phyloP scores from a whole-genome alignment of 1,140 invertebrate genomes.

The Drosophila orena region DNA sequence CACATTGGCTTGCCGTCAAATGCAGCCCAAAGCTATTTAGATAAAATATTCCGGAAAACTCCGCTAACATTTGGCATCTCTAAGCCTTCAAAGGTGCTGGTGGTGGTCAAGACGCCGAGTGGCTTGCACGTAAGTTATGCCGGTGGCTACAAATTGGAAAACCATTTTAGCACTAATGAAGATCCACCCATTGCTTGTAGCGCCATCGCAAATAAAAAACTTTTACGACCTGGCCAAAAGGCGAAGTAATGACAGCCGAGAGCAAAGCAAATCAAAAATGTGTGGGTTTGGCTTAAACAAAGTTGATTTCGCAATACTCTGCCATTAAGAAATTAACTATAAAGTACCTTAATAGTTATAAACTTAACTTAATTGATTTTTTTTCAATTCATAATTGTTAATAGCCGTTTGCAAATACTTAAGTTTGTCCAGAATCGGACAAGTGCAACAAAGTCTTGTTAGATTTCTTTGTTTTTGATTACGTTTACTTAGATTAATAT shows the following conservation, averaged over 20 bases:
- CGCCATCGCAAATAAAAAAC: slow-evolving; percentile 63
- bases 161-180: slow-evolving; percentile 70
- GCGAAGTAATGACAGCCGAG: slow-evolving; percentile 1
- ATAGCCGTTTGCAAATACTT: too few species aligned
- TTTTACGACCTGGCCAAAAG: slow-evolving; percentile 32
- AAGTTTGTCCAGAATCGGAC: too few species aligned
- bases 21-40: neutral
- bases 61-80: neutral
- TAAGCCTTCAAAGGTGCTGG: neutral
- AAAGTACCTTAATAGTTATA: neutral
- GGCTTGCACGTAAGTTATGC: slow-evolving; percentile 24
- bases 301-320: neutral
- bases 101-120: neutral
- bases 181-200: slow-evolving; percentile 78
- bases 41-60: too few species aligned
- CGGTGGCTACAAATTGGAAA: slow-evolving; percentile 53
- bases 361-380: neutral
- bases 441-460: too few species aligned
- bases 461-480: too few species aligned
- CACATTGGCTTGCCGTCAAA: too few species aligned
- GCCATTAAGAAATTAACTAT: neutral
- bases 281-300: neutral
- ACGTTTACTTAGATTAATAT: too few species aligned
- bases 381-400: too few species aligned
- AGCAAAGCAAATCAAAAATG: neutral